phyloP scores from a whole-genome alignment of 2,113 vertebrate genomes.

The Pelecanus crispus region DNA sequence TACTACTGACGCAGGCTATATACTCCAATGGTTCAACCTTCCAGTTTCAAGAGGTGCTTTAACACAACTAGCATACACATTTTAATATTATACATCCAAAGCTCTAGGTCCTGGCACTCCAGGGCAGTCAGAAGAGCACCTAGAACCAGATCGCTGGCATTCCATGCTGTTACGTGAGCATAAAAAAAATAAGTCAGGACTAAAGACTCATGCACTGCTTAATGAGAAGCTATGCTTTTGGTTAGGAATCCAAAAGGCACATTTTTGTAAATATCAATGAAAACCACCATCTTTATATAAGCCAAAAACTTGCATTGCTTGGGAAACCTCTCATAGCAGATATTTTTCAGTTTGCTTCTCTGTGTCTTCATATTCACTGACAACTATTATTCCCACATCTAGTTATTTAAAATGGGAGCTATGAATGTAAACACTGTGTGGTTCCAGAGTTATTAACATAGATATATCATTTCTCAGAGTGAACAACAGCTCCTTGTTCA shows the following conservation, averaged over 20 bases:
- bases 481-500: background rate
- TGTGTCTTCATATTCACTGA: background rate
- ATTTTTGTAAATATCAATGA: background rate
- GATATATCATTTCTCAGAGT: background rate
- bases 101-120: background rate
- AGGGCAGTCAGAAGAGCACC: background rate
- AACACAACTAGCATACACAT: background rate
- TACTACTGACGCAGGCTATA: background rate
- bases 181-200: background rate
- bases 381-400: background rate
- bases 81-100: background rate
- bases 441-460: background rate
- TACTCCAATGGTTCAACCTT: background rate
- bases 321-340: background rate
- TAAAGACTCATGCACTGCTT: background rate
- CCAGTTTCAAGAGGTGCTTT: background rate
- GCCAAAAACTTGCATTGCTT: background rate
- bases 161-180: background rate
- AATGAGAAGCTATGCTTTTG: background rate
- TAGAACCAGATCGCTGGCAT: background rate
- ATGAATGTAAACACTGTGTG: background rate
- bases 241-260: background rate
- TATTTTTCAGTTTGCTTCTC: background rate
- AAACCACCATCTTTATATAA: background rate
- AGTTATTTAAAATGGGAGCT: background rate